Evolutionary conservation across 2,888 invertebrate species (phyloP).

Genomic region (Pseudoips prasinana): DNA sequence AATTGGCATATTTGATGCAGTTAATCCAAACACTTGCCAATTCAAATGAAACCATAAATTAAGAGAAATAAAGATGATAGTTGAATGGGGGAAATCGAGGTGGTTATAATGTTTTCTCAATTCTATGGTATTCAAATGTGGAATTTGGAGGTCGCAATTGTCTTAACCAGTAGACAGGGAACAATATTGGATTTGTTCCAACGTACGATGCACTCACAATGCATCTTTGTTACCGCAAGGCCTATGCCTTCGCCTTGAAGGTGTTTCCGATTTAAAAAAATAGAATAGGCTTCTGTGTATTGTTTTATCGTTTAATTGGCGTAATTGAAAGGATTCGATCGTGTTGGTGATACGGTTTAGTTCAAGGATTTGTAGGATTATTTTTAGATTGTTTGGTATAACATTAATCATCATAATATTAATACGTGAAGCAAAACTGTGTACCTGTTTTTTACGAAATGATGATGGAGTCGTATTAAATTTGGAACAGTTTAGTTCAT

Average conservation of each 20-base stretch:
- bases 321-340: constrained; percentile 33
- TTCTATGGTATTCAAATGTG: constrained; percentile 62
- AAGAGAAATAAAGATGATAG: constrained; percentile 11
- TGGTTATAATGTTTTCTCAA: constrained; percentile 37
- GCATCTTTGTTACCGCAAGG: constrained; percentile 75
- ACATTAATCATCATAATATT: too few relatives aligned
- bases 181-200: constrained; percentile 80
- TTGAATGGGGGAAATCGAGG: constrained; percentile 10
- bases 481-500: too few relatives aligned
- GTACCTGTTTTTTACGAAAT: too few relatives aligned
- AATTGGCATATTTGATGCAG: constrained; percentile 52
- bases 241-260: constrained; percentile 60
- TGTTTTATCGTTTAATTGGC: constrained; percentile 45
- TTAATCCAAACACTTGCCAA: constrained; percentile 25
- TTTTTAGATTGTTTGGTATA: too few relatives aligned
- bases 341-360: constrained; percentile 32
- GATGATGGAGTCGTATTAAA: too few relatives aligned
- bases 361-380: constrained; percentile 14
- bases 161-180: constrained; percentile 50
- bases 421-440: too few relatives aligned
- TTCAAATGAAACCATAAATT: constrained; percentile 20
- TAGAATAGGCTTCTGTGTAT: constrained; percentile 48
- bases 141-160: constrained; percentile 76
- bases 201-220: constrained; percentile 66
- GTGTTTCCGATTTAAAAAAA: constrained; percentile 50